Conservation (phyloP, 2,888 invertebrate genomes). For the Adela reaumurella region DNA sequence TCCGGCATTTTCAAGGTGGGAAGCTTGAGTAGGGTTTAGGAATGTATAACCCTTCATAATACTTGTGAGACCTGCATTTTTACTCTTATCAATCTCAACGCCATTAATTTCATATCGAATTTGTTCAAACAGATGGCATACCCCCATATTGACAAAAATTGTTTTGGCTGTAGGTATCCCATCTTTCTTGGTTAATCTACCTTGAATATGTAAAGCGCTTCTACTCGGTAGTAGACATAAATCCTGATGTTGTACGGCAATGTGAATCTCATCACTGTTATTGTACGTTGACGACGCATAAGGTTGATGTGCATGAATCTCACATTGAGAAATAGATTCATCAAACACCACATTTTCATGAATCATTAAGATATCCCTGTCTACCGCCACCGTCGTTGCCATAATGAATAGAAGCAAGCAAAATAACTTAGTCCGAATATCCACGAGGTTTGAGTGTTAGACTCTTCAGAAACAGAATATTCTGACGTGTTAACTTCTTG, state of each 20-base stretch:
- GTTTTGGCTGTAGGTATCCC: too few relatives aligned
- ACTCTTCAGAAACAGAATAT: constrained; percentile 3
- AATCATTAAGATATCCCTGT: neutral
- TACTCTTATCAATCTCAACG: constrained; percentile 19
- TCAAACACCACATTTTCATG: constrained; percentile 21
- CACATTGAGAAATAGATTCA: constrained; percentile 19
- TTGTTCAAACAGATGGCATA: constrained; percentile 20
- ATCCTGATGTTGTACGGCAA: constrained; percentile 2
- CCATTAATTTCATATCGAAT: constrained; percentile 24
- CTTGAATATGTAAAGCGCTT: constrained; percentile 6
- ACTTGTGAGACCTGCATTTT: constrained; percentile 3
- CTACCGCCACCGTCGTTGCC: too few relatives aligned
- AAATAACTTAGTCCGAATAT: too few relatives aligned
- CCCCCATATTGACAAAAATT: constrained; percentile 14
- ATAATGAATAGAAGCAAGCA: too few relatives aligned
- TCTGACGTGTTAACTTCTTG: constrained; percentile 16
- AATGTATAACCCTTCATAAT: too few relatives aligned
- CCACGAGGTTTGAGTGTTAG: too few relatives aligned
- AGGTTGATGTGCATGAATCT: constrained; percentile 14
- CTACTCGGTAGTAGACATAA: constrained; percentile 2
- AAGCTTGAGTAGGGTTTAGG: too few relatives aligned
- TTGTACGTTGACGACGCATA: constrained; percentile 5
- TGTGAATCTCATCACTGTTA: constrained; percentile 4
- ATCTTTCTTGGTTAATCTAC: too few relatives aligned
- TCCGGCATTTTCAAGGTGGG: too few relatives aligned